phyloP scores from a whole-genome alignment of 92 coral and sea anemone species.

The Bergia puertoricense region DNA sequence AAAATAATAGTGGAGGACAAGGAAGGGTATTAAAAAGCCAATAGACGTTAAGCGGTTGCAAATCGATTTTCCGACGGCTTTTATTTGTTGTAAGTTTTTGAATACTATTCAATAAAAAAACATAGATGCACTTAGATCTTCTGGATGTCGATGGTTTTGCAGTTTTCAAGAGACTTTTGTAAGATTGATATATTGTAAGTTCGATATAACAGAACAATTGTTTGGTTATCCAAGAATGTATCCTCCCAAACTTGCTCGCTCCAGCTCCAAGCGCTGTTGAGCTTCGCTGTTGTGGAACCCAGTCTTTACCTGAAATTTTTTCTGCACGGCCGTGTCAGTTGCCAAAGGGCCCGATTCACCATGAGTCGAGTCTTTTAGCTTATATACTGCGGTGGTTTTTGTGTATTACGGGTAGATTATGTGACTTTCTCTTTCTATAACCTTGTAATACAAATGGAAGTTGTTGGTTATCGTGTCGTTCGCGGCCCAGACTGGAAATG shows the following conservation, averaged over 20 bases:
- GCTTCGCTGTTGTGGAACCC: conserved; percentile 30
- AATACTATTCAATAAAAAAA: too few relatives aligned
- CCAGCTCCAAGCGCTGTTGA: background rate
- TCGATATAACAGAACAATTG: too few relatives aligned
- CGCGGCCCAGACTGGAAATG: conserved; percentile 99
- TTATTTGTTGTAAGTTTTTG: too few relatives aligned
- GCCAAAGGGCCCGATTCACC: conserved; percentile 6
- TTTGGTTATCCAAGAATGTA: background rate
- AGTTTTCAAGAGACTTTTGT: too few relatives aligned
- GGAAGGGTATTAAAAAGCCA: too few relatives aligned
- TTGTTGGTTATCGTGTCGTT: conserved; percentile 95
- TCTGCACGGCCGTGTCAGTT: conserved; percentile 24
- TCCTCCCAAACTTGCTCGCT: conserved; percentile 1
- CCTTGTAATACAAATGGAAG: conserved; percentile 66
- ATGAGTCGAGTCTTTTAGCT: background rate
- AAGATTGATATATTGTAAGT: too few relatives aligned
- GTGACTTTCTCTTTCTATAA: background rate
- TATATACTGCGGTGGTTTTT: conserved; percentile 1
- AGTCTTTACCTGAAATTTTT: background rate
- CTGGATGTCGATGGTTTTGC: too few relatives aligned
- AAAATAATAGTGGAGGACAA: too few relatives aligned
- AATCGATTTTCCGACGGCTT: too few relatives aligned
- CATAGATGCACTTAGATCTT: too few relatives aligned
- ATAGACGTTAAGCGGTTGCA: too few relatives aligned
- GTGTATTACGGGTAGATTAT: background rate